phyloP scores from a whole-genome alignment of 2,888 invertebrate genomes.

The Chelonus formosanus region DNA sequence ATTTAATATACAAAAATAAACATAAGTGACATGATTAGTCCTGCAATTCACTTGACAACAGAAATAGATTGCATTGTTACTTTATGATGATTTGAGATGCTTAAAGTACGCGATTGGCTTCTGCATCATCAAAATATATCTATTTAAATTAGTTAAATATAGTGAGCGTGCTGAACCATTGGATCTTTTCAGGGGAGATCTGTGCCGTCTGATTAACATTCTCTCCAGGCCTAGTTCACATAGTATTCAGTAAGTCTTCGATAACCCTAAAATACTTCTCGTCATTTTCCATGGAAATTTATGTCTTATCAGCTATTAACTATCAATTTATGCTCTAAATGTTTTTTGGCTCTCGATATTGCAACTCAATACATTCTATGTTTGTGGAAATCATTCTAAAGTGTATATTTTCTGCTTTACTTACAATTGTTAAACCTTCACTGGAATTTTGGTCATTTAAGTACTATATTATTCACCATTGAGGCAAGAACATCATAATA shows the following conservation, averaged over 20 bases:
- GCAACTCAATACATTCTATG: slow-evolving; percentile 15
- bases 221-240: slow-evolving; percentile 61
- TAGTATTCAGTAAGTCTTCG: slow-evolving; percentile 60
- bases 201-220: slow-evolving; percentile 57
- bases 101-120: no score
- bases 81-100: no score
- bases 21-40: slow-evolving; percentile 17
- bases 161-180: slow-evolving; percentile 42
- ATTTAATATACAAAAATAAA: neutral
- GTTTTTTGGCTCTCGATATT: no score
- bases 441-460: no score
- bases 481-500: no score
- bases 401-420: no score
- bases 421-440: no score
- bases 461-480: no score
- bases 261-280: slow-evolving; percentile 32
- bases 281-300: slow-evolving; percentile 35
- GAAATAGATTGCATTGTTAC: slow-evolving; percentile 6
- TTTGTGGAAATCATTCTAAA: neutral
- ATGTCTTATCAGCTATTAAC: neutral
- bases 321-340: no score
- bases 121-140: neutral
- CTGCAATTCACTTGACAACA: slow-evolving; percentile 22
- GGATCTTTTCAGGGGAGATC: slow-evolving; percentile 69
- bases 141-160: slow-evolving; percentile 15